Conservation (phyloP, 2,797 vertebrate species). For the Periparus ater region DNA sequence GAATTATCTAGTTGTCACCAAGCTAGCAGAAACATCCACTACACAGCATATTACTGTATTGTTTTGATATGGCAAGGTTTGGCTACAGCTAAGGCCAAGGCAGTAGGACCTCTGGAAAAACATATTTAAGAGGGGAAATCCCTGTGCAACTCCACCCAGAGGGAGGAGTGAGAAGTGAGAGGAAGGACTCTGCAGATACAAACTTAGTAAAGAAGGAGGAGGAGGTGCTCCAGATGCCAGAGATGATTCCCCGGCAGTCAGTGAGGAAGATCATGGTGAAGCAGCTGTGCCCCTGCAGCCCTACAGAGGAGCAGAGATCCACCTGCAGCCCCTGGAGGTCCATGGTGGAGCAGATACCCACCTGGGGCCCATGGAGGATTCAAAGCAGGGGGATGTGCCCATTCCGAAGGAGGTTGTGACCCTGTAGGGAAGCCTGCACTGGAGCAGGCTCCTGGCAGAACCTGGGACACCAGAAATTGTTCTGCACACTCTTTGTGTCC, state of each 20-base stretch:
- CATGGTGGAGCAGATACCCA: not conserved
- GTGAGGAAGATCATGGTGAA: not conserved
- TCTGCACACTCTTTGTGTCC: not conserved
- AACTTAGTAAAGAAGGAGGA: not conserved
- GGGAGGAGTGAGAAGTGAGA: not conserved
- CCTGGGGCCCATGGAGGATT: not conserved
- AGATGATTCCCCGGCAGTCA: not conserved
- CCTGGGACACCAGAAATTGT: not conserved
- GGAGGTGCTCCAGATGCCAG: not conserved
- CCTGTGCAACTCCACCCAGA: not conserved
- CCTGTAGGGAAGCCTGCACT: not conserved
- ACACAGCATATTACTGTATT: not conserved
- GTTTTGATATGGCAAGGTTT: not conserved
- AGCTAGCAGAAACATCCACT: not conserved
- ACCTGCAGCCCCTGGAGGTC: not conserved
- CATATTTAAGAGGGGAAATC: not conserved
- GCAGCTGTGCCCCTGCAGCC: not conserved
- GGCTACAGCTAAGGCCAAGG: not conserved
- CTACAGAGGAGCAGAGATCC: not conserved
- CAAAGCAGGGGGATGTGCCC: rapidly evolving
- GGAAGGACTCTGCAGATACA: not conserved
- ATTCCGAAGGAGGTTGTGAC: not conserved
- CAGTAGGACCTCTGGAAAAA: not conserved
- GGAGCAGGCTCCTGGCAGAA: not conserved
- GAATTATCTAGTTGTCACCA: not conserved